Evolutionary conservation across 1,140 invertebrate species (phyloP).

Genomic region (Ceratitis capitata): DNA sequence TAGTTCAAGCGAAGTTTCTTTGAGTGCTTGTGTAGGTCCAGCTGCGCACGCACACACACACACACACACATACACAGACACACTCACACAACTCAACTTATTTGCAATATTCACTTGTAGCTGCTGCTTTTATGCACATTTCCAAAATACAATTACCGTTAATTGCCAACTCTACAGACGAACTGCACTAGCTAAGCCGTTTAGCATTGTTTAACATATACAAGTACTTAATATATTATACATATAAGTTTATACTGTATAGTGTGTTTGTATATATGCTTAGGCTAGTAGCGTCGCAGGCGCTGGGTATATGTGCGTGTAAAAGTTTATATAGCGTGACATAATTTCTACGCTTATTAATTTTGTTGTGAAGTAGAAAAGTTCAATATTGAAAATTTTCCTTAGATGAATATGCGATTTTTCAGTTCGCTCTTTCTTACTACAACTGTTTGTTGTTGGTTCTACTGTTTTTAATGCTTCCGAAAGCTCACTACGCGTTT

Average conservation of each 20-base stretch:
- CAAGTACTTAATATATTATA: background rate
- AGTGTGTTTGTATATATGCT: background rate
- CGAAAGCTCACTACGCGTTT: too few species aligned
- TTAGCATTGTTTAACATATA: too few species aligned
- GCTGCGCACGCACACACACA: background rate
- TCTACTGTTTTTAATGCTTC: too few species aligned
- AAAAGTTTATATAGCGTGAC: background rate
- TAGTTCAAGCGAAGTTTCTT: background rate
- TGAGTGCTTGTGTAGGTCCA: background rate
- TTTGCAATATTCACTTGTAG: background rate
- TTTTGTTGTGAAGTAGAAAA: slow-evolving; percentile 11
- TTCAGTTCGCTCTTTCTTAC: too few species aligned
- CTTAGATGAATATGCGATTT: too few species aligned
- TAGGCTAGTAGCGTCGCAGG: background rate
- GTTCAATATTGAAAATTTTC: background rate
- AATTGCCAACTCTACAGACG: background rate
- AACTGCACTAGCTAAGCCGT: background rate
- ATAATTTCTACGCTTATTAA: background rate
- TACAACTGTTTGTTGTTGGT: too few species aligned
- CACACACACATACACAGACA: background rate
- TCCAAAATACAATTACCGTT: background rate
- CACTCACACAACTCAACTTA: background rate
- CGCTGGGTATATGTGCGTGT: too few species aligned
- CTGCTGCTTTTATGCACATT: slow-evolving; percentile 11
- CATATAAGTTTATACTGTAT: background rate